phyloP scores from a whole-genome alignment of 2,888 invertebrate genomes.

The Hirtodrosophila alboralis region DNA sequence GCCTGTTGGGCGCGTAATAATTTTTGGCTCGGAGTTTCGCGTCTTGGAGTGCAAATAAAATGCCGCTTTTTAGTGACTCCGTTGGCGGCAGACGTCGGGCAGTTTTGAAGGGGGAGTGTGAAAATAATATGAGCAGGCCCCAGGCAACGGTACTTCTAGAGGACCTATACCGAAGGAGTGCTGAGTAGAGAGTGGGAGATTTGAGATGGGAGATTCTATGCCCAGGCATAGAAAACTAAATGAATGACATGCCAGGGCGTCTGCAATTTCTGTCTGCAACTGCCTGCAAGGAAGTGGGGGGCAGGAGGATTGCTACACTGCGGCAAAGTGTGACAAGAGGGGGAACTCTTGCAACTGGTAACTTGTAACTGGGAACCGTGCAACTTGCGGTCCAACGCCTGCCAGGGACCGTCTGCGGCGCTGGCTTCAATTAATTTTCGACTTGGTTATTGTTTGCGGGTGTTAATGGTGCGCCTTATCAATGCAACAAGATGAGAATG shows the following conservation, averaged over 20 bases:
- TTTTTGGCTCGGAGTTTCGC: slow-evolving; percentile 64
- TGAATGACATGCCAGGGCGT: slow-evolving; percentile 67
- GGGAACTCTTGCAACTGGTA: neutral
- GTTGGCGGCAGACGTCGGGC: slow-evolving; percentile 51
- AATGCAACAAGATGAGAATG: slow-evolving; percentile 1
- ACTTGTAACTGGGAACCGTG: slow-evolving; percentile 7
- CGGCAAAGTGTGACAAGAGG: neutral
- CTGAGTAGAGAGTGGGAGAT: neutral
- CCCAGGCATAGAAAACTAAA: slow-evolving; percentile 58
- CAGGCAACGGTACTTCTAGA: slow-evolving; percentile 45
- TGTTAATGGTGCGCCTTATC: slow-evolving; percentile 61
- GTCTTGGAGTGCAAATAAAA: slow-evolving; percentile 73
- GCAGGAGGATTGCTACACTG: neutral
- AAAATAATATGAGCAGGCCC: slow-evolving; percentile 60
- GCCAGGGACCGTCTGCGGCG: slow-evolving; percentile 63
- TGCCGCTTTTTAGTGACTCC: slow-evolving; percentile 74
- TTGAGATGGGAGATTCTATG: no score
- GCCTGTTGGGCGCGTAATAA: slow-evolving; percentile 60
- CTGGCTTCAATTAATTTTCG: slow-evolving; percentile 81
- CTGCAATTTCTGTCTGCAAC: slow-evolving; percentile 53
- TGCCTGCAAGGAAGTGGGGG: slow-evolving; percentile 10
- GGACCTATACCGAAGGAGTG: slow-evolving; percentile 4
- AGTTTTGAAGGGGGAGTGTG: slow-evolving; percentile 45
- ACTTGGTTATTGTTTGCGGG: slow-evolving; percentile 69
- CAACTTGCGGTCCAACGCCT: slow-evolving; percentile 55